Base-by-base conservation (phyloP, 2,888 invertebrate species). In the Dendrolimus pini region DNA sequence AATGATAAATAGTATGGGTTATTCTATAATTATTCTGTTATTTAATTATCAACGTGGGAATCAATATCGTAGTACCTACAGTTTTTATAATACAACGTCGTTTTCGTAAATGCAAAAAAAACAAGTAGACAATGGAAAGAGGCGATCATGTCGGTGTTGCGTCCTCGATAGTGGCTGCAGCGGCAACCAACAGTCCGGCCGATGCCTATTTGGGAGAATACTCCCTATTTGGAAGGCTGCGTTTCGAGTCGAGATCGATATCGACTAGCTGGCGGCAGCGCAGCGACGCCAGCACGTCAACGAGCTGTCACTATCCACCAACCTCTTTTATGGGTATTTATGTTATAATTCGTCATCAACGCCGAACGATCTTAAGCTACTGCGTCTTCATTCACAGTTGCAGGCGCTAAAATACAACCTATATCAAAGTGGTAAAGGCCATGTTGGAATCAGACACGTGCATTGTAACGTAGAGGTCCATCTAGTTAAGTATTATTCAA, bases 141-240 rank as follows among this genome's bases (percentile, higher is more conserved):
- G 77, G 73, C 75, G 70, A 77, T 66, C 70, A 69, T 71, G 69
- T 69, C 66, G 68, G 66, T 66, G 73, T 72, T 72, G 78, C 78
- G 85, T 78, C 83, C 86, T 83, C 86, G 80, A 85, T 83, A 83
- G 81, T 70, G 66, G 70, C 71, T 69, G 68, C 71, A 61, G 70
- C 71, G 70, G 68, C 71, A 61, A 65, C 60, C 72, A 72, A 71
- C 74, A 70, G 72, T 71, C 65, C 67, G 74, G 70, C 72, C 78
- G 76, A 74, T 84, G 80, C 90, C 90, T 87, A 89, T 89, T 89
- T 89, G 75, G 89, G 88, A 82, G 69, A 71, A 65, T 72, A 74
- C 66, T 73, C 89, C 90, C 82, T 89, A 90, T 90, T 89, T 83
- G 90, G 90, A 88, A 90, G 79, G 82, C 89, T 90, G 89, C 76